Percentiles rank a stretch among this genome's conserved stretches.
phyloP scores from a whole-genome alignment of 2,888 invertebrate genomes.

The Drosophila tanythrix region DNA sequence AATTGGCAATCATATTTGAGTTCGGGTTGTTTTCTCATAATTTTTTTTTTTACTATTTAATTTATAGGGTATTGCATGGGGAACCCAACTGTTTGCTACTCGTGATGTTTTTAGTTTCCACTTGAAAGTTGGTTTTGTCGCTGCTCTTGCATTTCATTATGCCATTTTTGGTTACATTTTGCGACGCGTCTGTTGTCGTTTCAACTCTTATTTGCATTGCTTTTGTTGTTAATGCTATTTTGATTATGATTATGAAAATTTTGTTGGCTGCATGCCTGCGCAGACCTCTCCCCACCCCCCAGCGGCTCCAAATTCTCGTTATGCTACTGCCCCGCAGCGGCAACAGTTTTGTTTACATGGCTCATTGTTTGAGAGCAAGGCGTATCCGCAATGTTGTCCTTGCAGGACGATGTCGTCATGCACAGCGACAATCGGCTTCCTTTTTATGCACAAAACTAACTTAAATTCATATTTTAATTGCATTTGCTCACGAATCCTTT shows the following conservation, averaged over 20 bases:
- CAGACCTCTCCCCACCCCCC: neutral
- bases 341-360: conserved; percentile 77
- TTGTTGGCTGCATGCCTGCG: conserved; percentile 61
- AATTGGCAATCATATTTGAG: neutral
- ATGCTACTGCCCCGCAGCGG: conserved; percentile 44
- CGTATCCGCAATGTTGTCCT: conserved; percentile 69
- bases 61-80: neutral
- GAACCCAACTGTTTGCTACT: neutral
- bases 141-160: conserved; percentile 72
- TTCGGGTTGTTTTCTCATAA: neutral
- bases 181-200: conserved; percentile 71
- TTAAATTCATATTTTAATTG: conserved; percentile 78
- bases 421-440: conserved; percentile 39
- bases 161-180: conserved; percentile 77
- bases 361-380: conserved; percentile 75
- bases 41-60: neutral
- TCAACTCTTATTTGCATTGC: conserved; percentile 75
- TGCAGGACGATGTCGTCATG: conserved; percentile 44
- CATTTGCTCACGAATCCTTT: conserved; percentile 57
- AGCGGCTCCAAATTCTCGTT: neutral
- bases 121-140: conserved; percentile 50
- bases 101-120: conserved; percentile 27
- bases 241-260: conserved; percentile 81
- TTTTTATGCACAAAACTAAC: conserved; percentile 50
- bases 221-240: conserved; percentile 81